These are phyloP conservation scores for Desoria tigrina DNA, from an alignment of 2,888 invertebrate species.

Conservation along the genomic window DNA sequence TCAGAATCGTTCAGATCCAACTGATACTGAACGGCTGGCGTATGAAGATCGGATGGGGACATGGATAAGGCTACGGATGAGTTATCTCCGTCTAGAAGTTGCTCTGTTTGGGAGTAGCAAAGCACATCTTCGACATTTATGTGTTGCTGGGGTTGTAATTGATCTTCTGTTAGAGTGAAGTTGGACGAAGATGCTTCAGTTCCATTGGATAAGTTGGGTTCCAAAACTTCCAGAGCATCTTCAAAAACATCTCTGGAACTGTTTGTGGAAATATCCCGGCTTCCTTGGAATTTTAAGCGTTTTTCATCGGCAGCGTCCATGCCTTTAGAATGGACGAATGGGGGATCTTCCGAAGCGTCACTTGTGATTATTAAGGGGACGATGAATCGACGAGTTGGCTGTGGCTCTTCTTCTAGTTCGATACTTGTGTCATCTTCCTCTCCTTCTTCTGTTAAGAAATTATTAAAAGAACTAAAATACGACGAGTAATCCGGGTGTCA, in stretches of 20 bases:
- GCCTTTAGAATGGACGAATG: background rate
- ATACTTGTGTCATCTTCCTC: constrained; percentile 11
- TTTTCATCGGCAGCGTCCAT: background rate
- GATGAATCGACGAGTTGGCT: background rate
- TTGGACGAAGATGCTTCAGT: too few species aligned
- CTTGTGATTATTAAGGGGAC: constrained; percentile 10
- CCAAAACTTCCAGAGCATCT: background rate
- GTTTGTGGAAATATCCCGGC: background rate
- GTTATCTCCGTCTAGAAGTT: too few species aligned
- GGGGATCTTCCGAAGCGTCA: background rate
- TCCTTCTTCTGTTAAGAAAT: background rate
- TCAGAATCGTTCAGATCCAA: too few species aligned
- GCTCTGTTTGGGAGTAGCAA: too few species aligned
- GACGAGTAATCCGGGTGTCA: background rate
- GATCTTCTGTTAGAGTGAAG: too few species aligned
- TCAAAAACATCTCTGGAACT: background rate
- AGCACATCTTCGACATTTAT: too few species aligned
- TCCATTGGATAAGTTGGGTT: too few species aligned
- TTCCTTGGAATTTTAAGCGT: background rate
- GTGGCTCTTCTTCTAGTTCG: constrained; percentile 7
- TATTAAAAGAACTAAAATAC: background rate
- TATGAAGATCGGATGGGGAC: too few species aligned
- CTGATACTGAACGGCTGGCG: too few species aligned
- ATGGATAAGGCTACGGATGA: too few species aligned
- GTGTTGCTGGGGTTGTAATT: too few species aligned